A percentile compares a stretch with the other conserved stretches of the same genome.
phyloP scores from a whole-genome alignment of 2,888 invertebrate genomes.

The Volucella zonaria region DNA sequence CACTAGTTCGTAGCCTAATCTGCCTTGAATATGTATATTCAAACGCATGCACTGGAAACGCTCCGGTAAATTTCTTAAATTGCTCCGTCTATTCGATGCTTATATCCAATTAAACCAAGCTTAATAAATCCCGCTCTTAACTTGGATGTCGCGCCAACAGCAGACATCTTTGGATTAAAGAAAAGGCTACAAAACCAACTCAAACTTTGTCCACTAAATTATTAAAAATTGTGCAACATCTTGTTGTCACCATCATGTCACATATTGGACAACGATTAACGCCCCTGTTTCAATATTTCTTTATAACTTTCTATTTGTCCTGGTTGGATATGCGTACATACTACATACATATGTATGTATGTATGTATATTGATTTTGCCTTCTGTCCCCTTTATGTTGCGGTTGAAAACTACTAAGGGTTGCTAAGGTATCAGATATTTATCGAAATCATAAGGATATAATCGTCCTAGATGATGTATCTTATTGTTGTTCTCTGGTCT shows the following conservation, averaged over 20 bases:
- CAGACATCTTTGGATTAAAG: no score
- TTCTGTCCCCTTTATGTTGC: constrained; percentile 19
- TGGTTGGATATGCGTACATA: not conserved
- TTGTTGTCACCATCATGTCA: constrained; percentile 47
- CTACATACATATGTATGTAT: no score
- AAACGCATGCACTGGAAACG: no score
- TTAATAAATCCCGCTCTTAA: no score
- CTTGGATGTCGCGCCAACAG: no score
- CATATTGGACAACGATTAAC: constrained; percentile 74
- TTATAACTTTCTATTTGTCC: constrained; percentile 50
- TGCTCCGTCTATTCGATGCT: no score
- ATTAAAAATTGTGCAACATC: constrained; percentile 11
- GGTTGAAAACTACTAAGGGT: constrained; percentile 63
- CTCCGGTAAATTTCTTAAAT: no score
- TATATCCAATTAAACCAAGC: no score
- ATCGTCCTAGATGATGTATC: constrained; percentile 67
- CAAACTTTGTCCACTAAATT: constrained; percentile 1
- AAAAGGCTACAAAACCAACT: no score
- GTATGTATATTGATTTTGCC: not conserved
- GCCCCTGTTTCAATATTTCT: constrained; percentile 55
- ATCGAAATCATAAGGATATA: constrained; percentile 62
- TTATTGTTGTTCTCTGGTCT: constrained; percentile 47
- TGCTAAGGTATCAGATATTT: constrained; percentile 18
- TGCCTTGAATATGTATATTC: no score
- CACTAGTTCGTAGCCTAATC: no score